Evolutionary conservation across 2,113 vertebrate species (phyloP).

Genomic region (Arenaria interpres): DNA sequence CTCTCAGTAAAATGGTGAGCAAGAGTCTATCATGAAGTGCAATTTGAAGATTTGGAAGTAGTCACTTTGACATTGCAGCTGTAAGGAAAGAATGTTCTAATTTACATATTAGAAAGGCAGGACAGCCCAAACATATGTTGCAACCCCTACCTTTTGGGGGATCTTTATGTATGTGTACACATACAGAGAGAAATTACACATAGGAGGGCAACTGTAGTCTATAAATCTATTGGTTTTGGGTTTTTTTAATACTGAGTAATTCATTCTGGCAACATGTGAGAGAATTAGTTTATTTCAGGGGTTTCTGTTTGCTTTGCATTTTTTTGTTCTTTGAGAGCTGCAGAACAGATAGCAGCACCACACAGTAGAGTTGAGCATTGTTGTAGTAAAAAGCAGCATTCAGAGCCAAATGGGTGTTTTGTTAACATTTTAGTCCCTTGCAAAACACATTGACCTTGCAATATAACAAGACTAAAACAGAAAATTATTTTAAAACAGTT

Average conservation of each 20-base stretch:
- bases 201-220: background rate
- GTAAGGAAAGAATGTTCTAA: background rate
- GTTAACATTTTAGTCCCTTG: background rate
- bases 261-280: background rate
- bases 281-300: background rate
- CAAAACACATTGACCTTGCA: background rate
- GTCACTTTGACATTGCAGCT: background rate
- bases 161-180: background rate
- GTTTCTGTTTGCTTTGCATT: background rate
- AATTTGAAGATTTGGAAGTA: background rate
- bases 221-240: background rate
- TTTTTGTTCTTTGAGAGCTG: background rate
- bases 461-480: background rate
- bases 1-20: background rate
- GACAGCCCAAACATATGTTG: background rate
- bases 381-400: background rate
- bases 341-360: background rate
- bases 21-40: background rate
- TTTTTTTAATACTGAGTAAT: background rate
- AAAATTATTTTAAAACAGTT: background rate
- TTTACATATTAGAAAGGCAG: background rate
- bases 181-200: fast-evolving
- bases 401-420: background rate
- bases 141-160: background rate
- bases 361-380: background rate